Percentiles rank a stretch among this genome's conserved stretches.
phyloP scores from a whole-genome alignment of 2,113 vertebrate species.

The Cygnus buccinator region DNA sequence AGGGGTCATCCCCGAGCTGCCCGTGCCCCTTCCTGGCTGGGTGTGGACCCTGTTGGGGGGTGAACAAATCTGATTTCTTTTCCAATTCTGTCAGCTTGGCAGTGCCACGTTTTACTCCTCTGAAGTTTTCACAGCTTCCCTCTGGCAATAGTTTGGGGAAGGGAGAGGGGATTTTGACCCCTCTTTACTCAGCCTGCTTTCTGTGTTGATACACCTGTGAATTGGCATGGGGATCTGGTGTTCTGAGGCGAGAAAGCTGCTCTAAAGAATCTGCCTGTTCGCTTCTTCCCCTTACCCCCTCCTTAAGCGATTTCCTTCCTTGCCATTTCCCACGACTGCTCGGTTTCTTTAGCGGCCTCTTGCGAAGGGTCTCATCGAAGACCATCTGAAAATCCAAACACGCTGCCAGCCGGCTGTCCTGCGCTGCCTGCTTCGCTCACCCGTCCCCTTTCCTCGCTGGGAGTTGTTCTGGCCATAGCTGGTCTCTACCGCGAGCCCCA shows the following conservation, averaged over 20 bases:
- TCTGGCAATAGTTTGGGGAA: not conserved
- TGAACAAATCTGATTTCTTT: not conserved
- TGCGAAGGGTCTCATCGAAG: not conserved
- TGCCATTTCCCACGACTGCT: rapidly evolving
- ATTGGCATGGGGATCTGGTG: rapidly evolving
- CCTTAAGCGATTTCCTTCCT: not conserved
- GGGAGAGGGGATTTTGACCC: not conserved
- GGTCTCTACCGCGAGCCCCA: not conserved
- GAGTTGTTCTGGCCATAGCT: not conserved
- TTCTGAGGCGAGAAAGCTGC: not conserved
- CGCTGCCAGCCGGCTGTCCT: not conserved
- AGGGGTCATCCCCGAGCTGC: not conserved
- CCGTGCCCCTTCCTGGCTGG: rapidly evolving
- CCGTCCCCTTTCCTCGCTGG: not conserved
- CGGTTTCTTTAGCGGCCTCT: not conserved
- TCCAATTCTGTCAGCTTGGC: not conserved
- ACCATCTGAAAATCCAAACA: not conserved
- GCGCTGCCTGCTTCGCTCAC: not conserved
- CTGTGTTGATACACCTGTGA: not conserved
- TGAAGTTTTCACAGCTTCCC: not conserved
- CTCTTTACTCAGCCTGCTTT: not conserved
- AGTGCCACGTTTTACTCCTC: not conserved
- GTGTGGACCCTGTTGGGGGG: not conserved
- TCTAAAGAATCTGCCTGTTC: not conserved
- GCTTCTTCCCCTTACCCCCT: not conserved